A percentile compares a stretch with the other conserved stretches of the same genome.
Conservation (phyloP, 1,140 invertebrate genomes). For the Planococcus citri region DNA sequence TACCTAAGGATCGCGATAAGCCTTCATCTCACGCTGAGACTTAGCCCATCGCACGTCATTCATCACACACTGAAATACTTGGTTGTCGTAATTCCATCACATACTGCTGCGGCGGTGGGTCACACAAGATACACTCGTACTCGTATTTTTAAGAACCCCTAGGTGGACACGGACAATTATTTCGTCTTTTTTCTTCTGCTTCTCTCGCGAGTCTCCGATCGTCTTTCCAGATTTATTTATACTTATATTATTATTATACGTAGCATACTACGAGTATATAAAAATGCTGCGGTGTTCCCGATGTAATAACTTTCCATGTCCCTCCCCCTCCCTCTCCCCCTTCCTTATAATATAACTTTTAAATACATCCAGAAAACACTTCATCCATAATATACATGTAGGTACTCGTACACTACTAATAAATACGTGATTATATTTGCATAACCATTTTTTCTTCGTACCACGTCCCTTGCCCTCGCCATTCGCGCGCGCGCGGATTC, state of each 20-base stretch:
- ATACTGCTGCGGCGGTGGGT: too few species aligned
- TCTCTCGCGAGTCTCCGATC: too few species aligned
- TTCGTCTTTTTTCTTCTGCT: too few species aligned
- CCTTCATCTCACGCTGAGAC: neutral
- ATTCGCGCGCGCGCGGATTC: neutral
- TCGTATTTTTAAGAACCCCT: neutral
- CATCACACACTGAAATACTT: neutral
- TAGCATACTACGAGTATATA: neutral
- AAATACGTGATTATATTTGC: neutral
- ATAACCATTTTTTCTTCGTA: neutral
- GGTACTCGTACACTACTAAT: too few species aligned
- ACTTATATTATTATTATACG: too few species aligned
- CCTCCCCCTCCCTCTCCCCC: neutral
- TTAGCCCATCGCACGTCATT: neutral
- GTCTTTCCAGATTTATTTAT: neutral
- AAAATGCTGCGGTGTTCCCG: neutral
- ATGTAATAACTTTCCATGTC: neutral
- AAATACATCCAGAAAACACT: too few species aligned
- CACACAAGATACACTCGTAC: too few species aligned
- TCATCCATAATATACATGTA: too few species aligned
- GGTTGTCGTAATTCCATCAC: neutral
- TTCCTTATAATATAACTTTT: too few species aligned
- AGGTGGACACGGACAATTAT: constrained; percentile 2
- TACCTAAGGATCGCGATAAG: too few species aligned
- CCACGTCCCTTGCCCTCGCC: neutral